A percentile compares a stretch with the other conserved stretches of the same genome.
phyloP scores from a whole-genome alignment of 2,797 vertebrate genomes.

The Molossus molossus region DNA sequence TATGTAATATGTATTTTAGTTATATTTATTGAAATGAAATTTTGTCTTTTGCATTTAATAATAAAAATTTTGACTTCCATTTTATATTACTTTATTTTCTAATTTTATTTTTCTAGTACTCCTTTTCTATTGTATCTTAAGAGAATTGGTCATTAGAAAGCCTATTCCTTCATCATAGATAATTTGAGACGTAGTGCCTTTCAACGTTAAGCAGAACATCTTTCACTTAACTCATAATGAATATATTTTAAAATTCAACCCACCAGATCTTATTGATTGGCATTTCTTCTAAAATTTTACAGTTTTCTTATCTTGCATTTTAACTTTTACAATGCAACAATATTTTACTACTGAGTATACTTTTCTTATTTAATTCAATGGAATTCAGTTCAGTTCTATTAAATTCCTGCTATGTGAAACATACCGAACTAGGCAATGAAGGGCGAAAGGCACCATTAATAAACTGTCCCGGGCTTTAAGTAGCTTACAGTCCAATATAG shows the following conservation, averaged over 20 bases:
- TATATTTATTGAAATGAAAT: background rate
- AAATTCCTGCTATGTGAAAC: background rate
- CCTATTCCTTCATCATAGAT: background rate
- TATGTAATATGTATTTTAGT: background rate
- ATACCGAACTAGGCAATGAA: background rate
- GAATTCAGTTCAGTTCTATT: background rate
- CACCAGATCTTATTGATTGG: background rate
- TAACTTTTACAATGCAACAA: background rate
- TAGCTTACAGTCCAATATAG: background rate
- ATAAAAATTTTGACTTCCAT: background rate
- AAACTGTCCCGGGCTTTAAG: background rate
- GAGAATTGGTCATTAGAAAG: slow-evolving; percentile 8
- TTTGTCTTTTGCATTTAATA: background rate
- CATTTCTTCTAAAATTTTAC: slow-evolving; percentile 14
- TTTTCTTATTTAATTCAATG: background rate
- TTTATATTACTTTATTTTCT: background rate
- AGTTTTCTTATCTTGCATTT: background rate
- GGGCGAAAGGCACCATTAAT: background rate
- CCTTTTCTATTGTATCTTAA: background rate
- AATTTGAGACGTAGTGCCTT: background rate
- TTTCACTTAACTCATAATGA: background rate
- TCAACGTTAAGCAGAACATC: background rate
- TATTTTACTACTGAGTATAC: background rate
- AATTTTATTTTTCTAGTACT: background rate
- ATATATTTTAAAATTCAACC: background rate